Percentiles rank a stretch among this genome's conserved stretches.
Evolutionary conservation across 2,888 invertebrate species (phyloP).

Genomic region (Phania funesta): DNA sequence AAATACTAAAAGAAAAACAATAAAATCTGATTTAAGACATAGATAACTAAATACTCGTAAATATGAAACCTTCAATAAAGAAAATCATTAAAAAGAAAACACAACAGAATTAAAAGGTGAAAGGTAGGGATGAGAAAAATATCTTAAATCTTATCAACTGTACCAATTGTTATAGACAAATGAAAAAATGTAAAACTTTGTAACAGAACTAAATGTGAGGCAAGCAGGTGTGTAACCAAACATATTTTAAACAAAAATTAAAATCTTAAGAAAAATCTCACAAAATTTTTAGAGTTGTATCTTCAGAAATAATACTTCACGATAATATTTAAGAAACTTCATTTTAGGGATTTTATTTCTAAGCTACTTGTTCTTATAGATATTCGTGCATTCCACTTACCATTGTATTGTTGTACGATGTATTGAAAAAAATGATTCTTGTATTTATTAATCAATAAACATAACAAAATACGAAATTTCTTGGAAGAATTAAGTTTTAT

Average conservation of each 20-base stretch:
- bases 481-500: no score
- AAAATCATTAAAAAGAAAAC: neutral
- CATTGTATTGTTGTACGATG: no score
- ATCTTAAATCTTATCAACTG: constrained; percentile 28
- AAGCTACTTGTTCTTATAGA: no score
- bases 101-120: neutral
- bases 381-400: no score
- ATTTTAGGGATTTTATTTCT: no score
- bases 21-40: constrained; percentile 20
- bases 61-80: constrained; percentile 3
- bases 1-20: neutral
- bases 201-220: neutral
- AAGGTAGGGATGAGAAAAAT: neutral
- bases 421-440: no score
- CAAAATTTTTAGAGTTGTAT: no score
- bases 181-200: neutral
- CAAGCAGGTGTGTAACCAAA: constrained; percentile 34
- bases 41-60: neutral
- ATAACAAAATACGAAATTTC: no score
- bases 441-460: no score
- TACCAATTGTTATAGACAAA: constrained; percentile 7
- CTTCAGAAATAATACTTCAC: no score
- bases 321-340: no score
- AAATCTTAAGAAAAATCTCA: no score
- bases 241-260: neutral